Conservation (phyloP, 2,888 invertebrate genomes). For the Drosophila mulleri region DNA sequence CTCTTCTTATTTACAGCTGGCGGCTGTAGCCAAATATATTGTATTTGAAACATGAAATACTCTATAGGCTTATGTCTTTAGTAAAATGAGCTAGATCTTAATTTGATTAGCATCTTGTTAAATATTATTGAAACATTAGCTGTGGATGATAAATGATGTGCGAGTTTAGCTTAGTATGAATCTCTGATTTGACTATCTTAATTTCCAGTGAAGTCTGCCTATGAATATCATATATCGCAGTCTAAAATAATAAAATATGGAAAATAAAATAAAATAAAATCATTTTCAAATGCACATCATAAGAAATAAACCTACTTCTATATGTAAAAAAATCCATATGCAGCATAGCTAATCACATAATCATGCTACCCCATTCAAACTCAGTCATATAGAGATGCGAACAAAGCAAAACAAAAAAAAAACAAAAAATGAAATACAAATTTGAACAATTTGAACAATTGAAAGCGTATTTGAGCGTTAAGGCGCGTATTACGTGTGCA, state of each 20-base stretch:
- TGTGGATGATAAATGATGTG: not conserved
- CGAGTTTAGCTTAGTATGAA: not conserved
- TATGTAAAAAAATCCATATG: not conserved
- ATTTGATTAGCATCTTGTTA: not conserved
- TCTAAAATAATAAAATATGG: not conserved
- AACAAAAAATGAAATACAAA: constrained; percentile 44
- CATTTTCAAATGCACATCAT: too few relatives aligned
- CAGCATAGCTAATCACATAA: not conserved
- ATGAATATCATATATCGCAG: not conserved
- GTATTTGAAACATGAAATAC: constrained; percentile 10
- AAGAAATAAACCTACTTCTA: too few relatives aligned
- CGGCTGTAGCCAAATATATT: constrained; percentile 4
- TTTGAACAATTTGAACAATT: constrained; percentile 81
- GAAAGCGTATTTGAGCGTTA: constrained; percentile 81
- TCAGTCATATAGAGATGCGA: not conserved
- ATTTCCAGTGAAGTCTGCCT: not conserved
- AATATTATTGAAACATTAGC: not conserved
- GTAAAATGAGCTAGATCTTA: not conserved
- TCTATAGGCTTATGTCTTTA: not conserved
- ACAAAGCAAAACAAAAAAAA: constrained; percentile 13
- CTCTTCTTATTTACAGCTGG: not conserved
- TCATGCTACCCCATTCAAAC: not conserved
- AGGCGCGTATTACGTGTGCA: constrained; percentile 79
- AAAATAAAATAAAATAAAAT: not conserved
- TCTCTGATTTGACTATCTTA: not conserved